These are phyloP conservation scores for Leucoma salicis DNA, from an alignment of 2,888 invertebrate species.

Conservation along the genomic window DNA sequence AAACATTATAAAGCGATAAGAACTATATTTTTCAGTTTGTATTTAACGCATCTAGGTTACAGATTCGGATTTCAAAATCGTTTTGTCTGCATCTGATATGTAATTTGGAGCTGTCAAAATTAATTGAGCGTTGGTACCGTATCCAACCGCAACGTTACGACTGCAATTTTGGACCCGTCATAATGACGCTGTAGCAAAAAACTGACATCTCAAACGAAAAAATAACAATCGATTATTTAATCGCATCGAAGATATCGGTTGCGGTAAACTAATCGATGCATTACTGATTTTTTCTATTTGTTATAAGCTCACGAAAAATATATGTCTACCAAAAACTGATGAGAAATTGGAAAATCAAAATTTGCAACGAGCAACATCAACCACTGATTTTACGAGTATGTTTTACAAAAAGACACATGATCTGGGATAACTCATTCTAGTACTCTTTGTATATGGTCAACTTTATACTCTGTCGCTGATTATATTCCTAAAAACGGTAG, in stretches of 20 bases:
- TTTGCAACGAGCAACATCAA: too few species aligned
- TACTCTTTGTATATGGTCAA: too few species aligned
- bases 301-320: too few species aligned
- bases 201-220: slow-evolving; percentile 53
- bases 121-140: slow-evolving; percentile 67
- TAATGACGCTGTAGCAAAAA: slow-evolving; percentile 70
- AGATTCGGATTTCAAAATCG: slow-evolving; percentile 35
- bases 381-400: too few species aligned
- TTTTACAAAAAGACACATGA: too few species aligned
- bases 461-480: too few species aligned
- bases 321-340: too few species aligned
- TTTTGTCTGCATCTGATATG: slow-evolving; percentile 36
- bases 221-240: slow-evolving; percentile 66
- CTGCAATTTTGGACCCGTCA: slow-evolving; percentile 65
- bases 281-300: slow-evolving; percentile 20
- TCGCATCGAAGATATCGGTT: slow-evolving; percentile 47
- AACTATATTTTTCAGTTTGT: slow-evolving; percentile 21
- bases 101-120: slow-evolving; percentile 72
- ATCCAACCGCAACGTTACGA: slow-evolving; percentile 53
- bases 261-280: slow-evolving; percentile 42
- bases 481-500: too few species aligned
- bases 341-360: too few species aligned
- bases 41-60: slow-evolving; percentile 35
- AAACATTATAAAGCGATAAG: slow-evolving; percentile 12
- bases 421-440: too few species aligned